Conservation (phyloP, 2,797 vertebrate species). For the Benthosema pterotum region DNA sequence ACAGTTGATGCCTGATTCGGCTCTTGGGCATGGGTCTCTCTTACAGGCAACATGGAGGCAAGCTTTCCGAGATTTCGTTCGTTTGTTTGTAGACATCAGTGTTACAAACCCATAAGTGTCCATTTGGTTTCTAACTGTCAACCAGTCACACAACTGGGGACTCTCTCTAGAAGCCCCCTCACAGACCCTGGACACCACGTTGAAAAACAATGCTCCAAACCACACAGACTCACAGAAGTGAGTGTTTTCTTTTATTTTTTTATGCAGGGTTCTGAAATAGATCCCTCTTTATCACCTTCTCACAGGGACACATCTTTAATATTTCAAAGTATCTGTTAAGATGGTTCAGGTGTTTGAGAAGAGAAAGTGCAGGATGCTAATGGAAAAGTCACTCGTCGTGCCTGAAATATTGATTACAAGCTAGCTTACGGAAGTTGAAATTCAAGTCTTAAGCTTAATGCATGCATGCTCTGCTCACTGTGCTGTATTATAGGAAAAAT, state of each 20-base stretch:
- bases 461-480: not conserved
- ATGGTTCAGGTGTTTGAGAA: constrained; percentile 58
- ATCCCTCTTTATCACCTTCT: constrained; percentile 38
- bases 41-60: too few species aligned
- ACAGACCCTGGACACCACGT: too few species aligned
- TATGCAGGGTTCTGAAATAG: constrained; percentile 64
- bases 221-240: not conserved
- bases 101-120: too few species aligned
- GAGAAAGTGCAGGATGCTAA: constrained; percentile 51
- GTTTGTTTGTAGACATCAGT: too few species aligned
- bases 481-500: not conserved
- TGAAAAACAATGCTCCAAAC: too few species aligned
- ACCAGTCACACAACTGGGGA: too few species aligned
- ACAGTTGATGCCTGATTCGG: too few species aligned
- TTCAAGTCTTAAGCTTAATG: constrained; percentile 26
- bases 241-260: constrained; percentile 17
- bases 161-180: too few species aligned
- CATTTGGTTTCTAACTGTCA: too few species aligned
- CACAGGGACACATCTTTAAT: constrained; percentile 58
- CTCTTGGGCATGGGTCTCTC: too few species aligned
- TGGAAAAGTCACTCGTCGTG: constrained; percentile 42
- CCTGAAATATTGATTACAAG: constrained; percentile 70
- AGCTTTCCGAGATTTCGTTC: too few species aligned
- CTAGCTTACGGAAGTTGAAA: constrained; percentile 23
- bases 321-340: constrained; percentile 57